These are phyloP conservation scores for Malaclemys terrapin DNA, from an alignment of 2,113 vertebrate species.

Conservation along the genomic window DNA sequence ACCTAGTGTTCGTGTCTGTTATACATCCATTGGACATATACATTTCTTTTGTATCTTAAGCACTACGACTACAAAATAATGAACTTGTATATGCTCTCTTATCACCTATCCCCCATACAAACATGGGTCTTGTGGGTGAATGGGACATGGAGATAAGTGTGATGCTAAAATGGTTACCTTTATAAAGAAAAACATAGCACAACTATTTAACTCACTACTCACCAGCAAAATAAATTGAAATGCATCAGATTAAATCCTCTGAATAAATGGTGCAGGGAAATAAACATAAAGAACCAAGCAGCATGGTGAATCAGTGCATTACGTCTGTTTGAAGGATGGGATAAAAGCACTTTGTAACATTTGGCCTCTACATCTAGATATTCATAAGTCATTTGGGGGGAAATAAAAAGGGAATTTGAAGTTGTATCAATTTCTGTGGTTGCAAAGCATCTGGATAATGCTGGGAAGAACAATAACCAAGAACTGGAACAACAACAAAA, in stretches of 20 bases:
- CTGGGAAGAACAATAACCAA: conserved; percentile 55
- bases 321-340: background rate
- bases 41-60: conserved; percentile 64
- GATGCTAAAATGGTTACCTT: conserved; percentile 15
- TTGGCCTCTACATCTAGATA: conserved; percentile 30
- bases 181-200: conserved; percentile 20
- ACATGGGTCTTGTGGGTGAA: background rate
- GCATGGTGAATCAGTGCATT: conserved; percentile 1
- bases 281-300: background rate
- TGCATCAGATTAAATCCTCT: background rate
- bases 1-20: background rate
- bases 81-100: background rate
- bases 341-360: conserved; percentile 21
- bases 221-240: background rate
- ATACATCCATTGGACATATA: conserved; percentile 51
- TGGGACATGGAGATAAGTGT: conserved; percentile 14
- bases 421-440: conserved; percentile 61
- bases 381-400: background rate
- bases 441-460: conserved; percentile 64
- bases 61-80: conserved; percentile 51
- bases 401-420: background rate
- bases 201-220: background rate
- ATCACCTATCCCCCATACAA: background rate
- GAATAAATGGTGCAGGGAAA: background rate
- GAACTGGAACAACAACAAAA: conserved; percentile 61